Conservation (phyloP, 2,888 invertebrate genomes). For the Drosophila paracracens region DNA sequence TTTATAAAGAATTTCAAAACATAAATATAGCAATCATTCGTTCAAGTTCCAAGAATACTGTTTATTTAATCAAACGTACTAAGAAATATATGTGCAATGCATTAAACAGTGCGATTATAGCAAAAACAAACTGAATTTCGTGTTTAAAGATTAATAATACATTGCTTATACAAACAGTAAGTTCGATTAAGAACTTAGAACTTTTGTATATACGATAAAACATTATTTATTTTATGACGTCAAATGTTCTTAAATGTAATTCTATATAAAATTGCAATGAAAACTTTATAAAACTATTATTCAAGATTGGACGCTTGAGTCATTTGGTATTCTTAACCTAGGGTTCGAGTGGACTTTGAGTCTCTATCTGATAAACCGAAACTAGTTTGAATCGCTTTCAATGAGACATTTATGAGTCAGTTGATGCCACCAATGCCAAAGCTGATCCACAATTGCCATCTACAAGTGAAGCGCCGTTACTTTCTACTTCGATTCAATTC, state of each 20-base stretch:
- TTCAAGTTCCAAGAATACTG: background rate
- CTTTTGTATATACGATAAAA: background rate
- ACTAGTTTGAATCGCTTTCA: constrained; percentile 56
- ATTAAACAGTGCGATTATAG: background rate
- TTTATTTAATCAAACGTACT: background rate
- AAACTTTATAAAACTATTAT: background rate
- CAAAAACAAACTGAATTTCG: background rate
- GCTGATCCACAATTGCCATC: constrained; percentile 30
- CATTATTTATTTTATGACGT: background rate
- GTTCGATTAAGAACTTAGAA: background rate
- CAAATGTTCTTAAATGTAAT: background rate
- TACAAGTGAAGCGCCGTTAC: constrained; percentile 32
- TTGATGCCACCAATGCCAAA: constrained; percentile 8
- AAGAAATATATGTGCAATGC: background rate
- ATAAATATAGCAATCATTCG: background rate
- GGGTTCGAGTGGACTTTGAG: constrained; percentile 22
- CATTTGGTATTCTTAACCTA: constrained; percentile 36
- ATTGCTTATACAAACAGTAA: background rate
- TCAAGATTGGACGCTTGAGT: constrained; percentile 24
- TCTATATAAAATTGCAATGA: constrained; percentile 2
- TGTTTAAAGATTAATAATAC: background rate
- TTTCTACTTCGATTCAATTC: constrained; percentile 50
- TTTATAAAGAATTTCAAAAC: background rate
- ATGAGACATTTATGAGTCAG: constrained; percentile 48
- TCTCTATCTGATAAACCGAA: constrained; percentile 36